phyloP scores from a whole-genome alignment of 1,140 invertebrate species.

The Bombus haemorrhoidalis region DNA sequence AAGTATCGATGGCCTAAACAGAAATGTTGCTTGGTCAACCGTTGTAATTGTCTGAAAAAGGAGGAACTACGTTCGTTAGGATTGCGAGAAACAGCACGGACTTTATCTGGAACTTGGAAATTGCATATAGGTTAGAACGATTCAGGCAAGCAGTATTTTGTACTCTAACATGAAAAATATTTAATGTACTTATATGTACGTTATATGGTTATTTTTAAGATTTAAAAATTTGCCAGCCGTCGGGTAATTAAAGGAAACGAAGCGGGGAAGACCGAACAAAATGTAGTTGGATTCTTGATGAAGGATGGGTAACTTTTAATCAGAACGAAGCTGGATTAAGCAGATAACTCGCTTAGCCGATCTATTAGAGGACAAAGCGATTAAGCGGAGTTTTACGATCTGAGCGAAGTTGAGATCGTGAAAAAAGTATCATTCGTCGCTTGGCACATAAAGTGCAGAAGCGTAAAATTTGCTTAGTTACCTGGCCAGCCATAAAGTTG shows the following conservation, averaged over 20 bases:
- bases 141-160: too few relatives aligned
- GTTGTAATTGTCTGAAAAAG: neutral
- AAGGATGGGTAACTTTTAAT: neutral
- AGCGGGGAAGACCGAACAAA: too few relatives aligned
- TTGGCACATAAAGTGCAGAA: neutral
- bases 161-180: too few relatives aligned
- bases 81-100: too few relatives aligned
- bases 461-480: conserved; percentile 21
- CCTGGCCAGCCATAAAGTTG: conserved; percentile 2
- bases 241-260: too few relatives aligned
- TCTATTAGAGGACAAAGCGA: conserved; percentile 15
- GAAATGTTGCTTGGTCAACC: neutral
- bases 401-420: neutral
- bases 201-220: too few relatives aligned
- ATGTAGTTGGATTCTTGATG: neutral
- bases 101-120: too few relatives aligned
- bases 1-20: neutral
- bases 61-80: too few relatives aligned
- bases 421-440: conserved; percentile 18
- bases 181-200: too few relatives aligned
- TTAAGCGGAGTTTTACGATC: neutral
- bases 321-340: conserved; percentile 1
- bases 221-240: too few relatives aligned
- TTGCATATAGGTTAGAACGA: too few relatives aligned
- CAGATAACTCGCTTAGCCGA: neutral